These are phyloP conservation scores for Anneissia japonica DNA, from an alignment of 35 echinoderm and acorn worm genomes.

Conservation along the genomic window DNA sequence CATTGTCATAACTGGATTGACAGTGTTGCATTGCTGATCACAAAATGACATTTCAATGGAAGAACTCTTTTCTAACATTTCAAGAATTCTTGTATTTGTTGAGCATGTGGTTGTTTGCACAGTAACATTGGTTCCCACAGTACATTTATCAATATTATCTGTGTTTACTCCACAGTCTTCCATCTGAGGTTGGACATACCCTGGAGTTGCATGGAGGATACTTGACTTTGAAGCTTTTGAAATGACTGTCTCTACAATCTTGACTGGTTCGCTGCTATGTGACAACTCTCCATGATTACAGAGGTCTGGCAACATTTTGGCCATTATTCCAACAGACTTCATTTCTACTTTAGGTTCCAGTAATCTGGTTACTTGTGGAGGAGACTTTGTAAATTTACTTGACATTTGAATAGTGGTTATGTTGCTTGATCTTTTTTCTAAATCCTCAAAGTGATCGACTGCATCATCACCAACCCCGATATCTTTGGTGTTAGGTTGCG, in stretches of 20 bases:
- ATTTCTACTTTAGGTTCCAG: neutral
- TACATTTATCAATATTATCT: neutral
- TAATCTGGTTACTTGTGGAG: neutral
- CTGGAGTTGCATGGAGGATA: neutral
- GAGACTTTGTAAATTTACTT: neutral
- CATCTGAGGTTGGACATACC: neutral
- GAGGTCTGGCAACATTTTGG: neutral
- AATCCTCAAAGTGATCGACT: conserved; percentile 9
- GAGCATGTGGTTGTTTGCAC: neutral
- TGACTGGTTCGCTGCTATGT: neutral
- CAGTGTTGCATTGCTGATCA: neutral
- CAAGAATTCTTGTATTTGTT: neutral
- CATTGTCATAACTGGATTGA: neutral
- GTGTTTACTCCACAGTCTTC: neutral
- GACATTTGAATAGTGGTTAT: neutral
- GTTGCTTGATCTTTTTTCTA: conserved; percentile 23
- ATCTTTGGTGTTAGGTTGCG: conserved; percentile 32
- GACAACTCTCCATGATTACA: neutral
- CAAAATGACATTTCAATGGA: neutral
- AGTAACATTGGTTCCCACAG: neutral
- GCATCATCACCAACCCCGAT: conserved; percentile 62
- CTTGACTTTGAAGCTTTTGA: neutral
- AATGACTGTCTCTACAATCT: neutral
- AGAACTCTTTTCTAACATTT: neutral
- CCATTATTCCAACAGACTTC: neutral